Evolutionary conservation across 2,888 invertebrate genomes (phyloP).

Genomic region (Leptinotarsa juncta): DNA sequence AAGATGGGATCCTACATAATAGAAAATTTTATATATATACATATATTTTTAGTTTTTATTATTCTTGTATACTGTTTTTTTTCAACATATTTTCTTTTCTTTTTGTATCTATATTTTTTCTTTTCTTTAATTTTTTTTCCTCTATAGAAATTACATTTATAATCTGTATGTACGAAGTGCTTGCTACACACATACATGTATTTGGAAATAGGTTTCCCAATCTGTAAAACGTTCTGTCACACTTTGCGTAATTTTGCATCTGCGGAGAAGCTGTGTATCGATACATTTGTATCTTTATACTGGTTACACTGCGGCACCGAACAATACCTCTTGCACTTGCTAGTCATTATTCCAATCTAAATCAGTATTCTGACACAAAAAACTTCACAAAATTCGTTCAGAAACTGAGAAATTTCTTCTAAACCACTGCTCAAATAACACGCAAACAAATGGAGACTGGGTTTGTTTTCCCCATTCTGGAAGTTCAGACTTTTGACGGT

Average conservation of each 20-base stretch:
- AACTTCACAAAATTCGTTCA: conserved; percentile 14
- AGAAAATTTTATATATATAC: no score
- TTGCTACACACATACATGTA: conserved; percentile 29
- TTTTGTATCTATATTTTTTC: no score
- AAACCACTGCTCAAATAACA: conserved; percentile 10
- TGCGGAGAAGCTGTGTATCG: conserved; percentile 19
- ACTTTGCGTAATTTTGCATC: conserved; percentile 22
- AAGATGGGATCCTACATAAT: no score
- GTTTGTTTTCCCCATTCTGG: no score
- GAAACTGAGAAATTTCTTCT: conserved; percentile 12
- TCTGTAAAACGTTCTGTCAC: conserved; percentile 24
- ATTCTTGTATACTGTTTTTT: no score
- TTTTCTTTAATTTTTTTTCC: no score
- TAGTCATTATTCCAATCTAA: conserved; percentile 20
- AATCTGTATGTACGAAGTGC: conserved; percentile 24
- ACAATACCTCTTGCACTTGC: conserved; percentile 24
- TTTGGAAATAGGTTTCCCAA: conserved; percentile 24
- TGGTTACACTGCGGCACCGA: conserved; percentile 28
- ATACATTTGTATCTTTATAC: conserved; percentile 24
- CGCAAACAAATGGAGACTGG: no score
- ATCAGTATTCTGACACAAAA: conserved; percentile 15
- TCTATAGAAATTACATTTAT: conserved; percentile 29
- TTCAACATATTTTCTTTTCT: no score
- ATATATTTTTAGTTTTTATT: no score
- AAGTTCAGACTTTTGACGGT: no score